Conservation (phyloP, 2,113 vertebrate genomes). For the Perca fluviatilis region DNA sequence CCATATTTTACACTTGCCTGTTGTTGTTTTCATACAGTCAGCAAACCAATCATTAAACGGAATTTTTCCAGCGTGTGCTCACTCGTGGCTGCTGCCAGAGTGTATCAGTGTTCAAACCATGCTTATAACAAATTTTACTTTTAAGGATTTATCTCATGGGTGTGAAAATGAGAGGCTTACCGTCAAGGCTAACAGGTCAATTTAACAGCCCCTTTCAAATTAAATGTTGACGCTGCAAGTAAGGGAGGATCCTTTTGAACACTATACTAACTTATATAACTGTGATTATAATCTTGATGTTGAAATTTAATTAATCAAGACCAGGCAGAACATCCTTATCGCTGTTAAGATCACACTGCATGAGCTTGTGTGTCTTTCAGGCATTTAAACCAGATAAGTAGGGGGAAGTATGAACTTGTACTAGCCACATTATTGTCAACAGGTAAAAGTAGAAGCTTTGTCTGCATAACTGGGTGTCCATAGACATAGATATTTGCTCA, state of each 20-base stretch:
- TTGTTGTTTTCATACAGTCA: slow-evolving; percentile 33
- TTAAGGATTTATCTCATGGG: slow-evolving; percentile 24
- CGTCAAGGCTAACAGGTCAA: slow-evolving; percentile 32
- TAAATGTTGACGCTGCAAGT: slow-evolving; percentile 6
- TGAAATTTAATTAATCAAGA: slow-evolving; percentile 16
- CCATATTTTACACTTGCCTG: slow-evolving; percentile 30
- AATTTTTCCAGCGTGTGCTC: slow-evolving; percentile 14
- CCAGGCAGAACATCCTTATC: slow-evolving; percentile 10
- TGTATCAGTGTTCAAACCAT: neutral
- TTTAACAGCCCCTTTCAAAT: slow-evolving; percentile 44
- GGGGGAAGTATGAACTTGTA: slow-evolving; percentile 16
- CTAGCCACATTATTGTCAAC: neutral
- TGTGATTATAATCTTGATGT: neutral
- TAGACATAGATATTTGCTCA: slow-evolving; percentile 12
- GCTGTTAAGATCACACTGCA: neutral
- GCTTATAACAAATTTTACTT: neutral
- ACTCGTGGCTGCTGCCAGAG: neutral
- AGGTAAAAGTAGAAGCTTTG: neutral
- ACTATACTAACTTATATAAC: neutral
- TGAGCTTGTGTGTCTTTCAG: slow-evolving; percentile 6
- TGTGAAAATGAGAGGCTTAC: slow-evolving; percentile 33
- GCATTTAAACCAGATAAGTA: slow-evolving; percentile 10
- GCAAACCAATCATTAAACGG: slow-evolving; percentile 45
- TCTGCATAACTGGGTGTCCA: neutral
- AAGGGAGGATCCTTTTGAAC: neutral